Evolutionary conservation across 1,140 invertebrate species (phyloP).

Genomic region (Cydia fagiglandana): DNA sequence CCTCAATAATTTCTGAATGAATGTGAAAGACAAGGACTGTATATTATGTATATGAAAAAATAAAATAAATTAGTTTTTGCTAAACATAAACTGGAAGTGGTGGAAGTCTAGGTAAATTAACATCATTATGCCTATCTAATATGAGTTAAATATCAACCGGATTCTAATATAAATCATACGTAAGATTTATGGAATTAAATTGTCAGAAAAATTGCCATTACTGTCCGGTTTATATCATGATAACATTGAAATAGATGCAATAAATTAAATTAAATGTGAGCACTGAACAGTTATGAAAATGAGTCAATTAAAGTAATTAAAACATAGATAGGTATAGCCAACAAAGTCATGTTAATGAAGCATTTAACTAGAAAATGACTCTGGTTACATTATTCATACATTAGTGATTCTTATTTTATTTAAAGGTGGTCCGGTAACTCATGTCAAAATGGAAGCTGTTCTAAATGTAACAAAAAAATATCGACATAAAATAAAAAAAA

Average conservation of each 20-base stretch:
- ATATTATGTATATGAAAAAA: too few relatives aligned
- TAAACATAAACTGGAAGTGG: not conserved
- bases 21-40: too few relatives aligned
- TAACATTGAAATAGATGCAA: slow-evolving; percentile 21
- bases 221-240: slow-evolving; percentile 9
- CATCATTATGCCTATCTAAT: not conserved
- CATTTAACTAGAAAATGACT: not conserved
- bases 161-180: not conserved
- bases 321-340: not conserved
- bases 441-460: too few relatives aligned
- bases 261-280: not conserved
- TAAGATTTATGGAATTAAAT: not conserved
- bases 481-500: too few relatives aligned
- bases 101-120: too few relatives aligned
- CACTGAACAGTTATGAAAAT: slow-evolving; percentile 17
- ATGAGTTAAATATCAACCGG: not conserved
- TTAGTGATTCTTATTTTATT: too few relatives aligned
- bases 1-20: too few relatives aligned
- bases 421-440: too few relatives aligned
- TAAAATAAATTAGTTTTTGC: not conserved
- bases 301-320: slow-evolving; percentile 19
- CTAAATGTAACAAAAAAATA: too few relatives aligned
- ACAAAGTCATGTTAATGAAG: not conserved
- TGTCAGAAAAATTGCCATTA: slow-evolving; percentile 7
- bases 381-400: not conserved